These are phyloP conservation scores for Danio choprae DNA, from an alignment of 2,797 vertebrate genomes.

Conservation along the genomic window DNA sequence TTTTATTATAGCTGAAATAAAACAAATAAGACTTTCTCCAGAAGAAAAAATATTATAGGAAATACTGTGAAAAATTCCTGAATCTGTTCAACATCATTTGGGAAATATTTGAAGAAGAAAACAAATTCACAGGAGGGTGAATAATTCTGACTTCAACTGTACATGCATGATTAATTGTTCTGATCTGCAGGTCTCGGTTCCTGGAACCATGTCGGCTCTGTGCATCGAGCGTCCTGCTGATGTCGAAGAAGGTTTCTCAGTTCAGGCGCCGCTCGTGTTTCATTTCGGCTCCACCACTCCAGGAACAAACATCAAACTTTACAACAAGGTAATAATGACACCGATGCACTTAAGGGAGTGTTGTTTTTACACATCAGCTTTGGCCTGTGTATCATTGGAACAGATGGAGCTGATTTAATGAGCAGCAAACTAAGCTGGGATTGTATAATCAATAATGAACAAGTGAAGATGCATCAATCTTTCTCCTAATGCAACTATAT, in stretches of 20 bases:
- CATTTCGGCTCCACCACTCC: constrained; percentile 98
- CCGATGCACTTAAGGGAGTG: not conserved
- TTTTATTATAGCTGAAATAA: too few species aligned
- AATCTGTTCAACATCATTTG: too few species aligned
- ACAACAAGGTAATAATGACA: constrained; percentile 89
- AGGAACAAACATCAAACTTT: constrained; percentile 98
- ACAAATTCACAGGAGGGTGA: too few species aligned
- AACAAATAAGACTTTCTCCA: too few species aligned
- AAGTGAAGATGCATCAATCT: not conserved
- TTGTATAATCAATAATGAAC: constrained; percentile 15
- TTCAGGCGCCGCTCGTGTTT: constrained; percentile 95
- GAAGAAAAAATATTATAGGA: too few species aligned
- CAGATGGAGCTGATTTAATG: constrained; percentile 2
- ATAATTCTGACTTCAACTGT: too few species aligned
- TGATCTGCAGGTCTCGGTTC: constrained; percentile 85
- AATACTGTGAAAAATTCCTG: too few species aligned
- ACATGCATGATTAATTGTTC: not conserved
- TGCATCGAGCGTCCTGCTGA: constrained; percentile 96
- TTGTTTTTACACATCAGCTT: not conserved
- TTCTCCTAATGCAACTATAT: not conserved
- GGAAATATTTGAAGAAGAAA: too few species aligned
- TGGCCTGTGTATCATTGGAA: not conserved
- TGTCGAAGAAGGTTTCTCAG: constrained; percentile 96
- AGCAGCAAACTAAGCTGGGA: not conserved
- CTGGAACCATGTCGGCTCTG: constrained; percentile 93